A percentile compares a stretch with the other conserved stretches of the same genome.
Conservation (phyloP, 1,140 invertebrate species). For the Zaprionus ornatus region DNA sequence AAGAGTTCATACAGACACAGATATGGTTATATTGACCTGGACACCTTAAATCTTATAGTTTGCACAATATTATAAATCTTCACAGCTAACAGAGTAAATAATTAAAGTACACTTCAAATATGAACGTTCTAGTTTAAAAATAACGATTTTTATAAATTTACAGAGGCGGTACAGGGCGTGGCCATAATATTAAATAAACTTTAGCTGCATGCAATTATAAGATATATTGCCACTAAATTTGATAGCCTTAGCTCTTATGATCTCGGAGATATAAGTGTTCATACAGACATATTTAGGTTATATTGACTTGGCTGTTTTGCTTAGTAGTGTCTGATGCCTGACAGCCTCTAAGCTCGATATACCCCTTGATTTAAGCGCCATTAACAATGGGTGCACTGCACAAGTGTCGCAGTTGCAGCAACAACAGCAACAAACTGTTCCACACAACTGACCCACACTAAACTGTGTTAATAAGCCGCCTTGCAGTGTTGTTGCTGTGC, state of each 20-base stretch:
- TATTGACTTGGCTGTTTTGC: too few relatives aligned
- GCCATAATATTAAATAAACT: background rate
- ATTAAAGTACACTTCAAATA: too few relatives aligned
- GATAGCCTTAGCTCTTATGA: too few relatives aligned
- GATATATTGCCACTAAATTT: too few relatives aligned
- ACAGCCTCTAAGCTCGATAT: background rate
- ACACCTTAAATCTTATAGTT: too few relatives aligned
- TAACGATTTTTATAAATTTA: too few relatives aligned
- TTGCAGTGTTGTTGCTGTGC: background rate
- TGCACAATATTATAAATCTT: too few relatives aligned
- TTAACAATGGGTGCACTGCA: background rate
- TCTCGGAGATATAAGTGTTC: background rate
- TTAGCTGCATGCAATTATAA: background rate
- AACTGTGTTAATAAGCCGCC: slow-evolving; percentile 46
- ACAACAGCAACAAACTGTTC: background rate
- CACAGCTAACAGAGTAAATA: too few relatives aligned
- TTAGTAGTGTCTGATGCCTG: too few relatives aligned
- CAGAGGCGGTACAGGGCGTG: too few relatives aligned
- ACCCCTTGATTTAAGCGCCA: background rate
- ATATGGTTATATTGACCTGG: too few relatives aligned
- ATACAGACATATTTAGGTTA: background rate
- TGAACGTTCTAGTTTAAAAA: too few relatives aligned
- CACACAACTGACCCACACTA: slow-evolving; percentile 42
- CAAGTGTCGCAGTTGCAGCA: background rate
- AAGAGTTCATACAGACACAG: background rate